Evolutionary conservation across 1,140 invertebrate genomes (phyloP).

Genomic region (Hylaeus anthracinus): DNA sequence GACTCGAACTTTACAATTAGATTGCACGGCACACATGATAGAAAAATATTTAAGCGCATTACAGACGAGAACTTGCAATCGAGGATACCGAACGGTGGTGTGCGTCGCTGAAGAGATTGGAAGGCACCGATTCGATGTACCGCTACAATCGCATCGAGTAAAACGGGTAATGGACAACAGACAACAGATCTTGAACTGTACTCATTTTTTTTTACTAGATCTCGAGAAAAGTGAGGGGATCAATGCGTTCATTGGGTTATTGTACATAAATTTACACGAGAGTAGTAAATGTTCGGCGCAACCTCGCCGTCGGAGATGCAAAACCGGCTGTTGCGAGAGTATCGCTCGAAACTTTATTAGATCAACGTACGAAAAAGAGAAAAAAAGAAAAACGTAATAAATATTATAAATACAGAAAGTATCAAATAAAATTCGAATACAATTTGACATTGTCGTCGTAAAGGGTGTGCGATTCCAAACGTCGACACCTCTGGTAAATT

Average conservation of each 20-base stretch:
- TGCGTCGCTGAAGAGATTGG: neutral
- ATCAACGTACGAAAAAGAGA: conserved; percentile 61
- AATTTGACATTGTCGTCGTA: conserved; percentile 34
- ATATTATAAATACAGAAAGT: conserved; percentile 66
- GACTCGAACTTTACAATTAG: neutral
- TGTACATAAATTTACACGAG: neutral
- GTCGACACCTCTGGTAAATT: conserved; percentile 1
- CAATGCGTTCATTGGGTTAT: neutral
- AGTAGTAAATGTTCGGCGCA: neutral
- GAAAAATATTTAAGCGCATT: conserved; percentile 10
- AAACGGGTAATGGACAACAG: neutral
- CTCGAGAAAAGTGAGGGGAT: neutral
- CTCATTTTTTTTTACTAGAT: neutral
- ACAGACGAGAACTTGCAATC: neutral
- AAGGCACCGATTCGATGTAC: neutral
- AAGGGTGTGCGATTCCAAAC: conserved; percentile 17
- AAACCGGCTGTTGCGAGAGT: conserved; percentile 39
- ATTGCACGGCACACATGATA: neutral
- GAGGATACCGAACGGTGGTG: neutral
- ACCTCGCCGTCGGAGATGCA: conserved; percentile 5
- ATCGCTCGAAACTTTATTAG: conserved; percentile 63
- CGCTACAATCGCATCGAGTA: neutral
- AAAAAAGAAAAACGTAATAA: conserved; percentile 53
- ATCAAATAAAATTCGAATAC: conserved; percentile 60
- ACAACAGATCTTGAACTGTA: neutral